A percentile compares a stretch with the other conserved stretches of the same genome.
Evolutionary conservation across 1,140 invertebrate genomes (phyloP).

Genomic region (Propsilocerus akamusi): DNA sequence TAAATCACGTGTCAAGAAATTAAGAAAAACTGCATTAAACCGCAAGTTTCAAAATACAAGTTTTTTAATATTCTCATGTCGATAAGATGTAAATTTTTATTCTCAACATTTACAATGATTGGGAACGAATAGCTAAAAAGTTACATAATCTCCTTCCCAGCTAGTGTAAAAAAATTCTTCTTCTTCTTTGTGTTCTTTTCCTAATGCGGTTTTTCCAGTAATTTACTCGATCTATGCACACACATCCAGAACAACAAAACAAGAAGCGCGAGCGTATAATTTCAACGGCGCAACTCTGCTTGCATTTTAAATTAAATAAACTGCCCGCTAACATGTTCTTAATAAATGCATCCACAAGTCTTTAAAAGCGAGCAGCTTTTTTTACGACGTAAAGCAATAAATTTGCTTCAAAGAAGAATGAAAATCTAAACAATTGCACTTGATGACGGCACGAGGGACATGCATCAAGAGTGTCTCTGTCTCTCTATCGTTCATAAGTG

Average conservation of each 20-base stretch:
- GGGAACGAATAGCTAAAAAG: too few relatives aligned
- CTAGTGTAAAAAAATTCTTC: too few relatives aligned
- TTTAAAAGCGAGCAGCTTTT: not conserved
- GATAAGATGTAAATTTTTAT: not conserved
- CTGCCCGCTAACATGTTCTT: not conserved
- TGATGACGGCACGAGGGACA: constrained; percentile 1
- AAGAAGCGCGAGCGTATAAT: not conserved
- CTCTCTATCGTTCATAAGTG: too few relatives aligned
- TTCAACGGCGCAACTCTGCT: not conserved
- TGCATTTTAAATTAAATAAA: not conserved
- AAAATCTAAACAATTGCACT: not conserved
- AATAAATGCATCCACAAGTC: not conserved
- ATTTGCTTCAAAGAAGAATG: not conserved
- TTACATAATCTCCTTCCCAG: too few relatives aligned
- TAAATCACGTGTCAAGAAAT: too few relatives aligned
- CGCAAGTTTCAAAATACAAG: too few relatives aligned
- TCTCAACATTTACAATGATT: not conserved
- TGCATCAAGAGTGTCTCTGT: not conserved
- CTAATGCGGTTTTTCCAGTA: too few relatives aligned
- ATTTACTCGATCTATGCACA: too few relatives aligned
- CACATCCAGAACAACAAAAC: too few relatives aligned
- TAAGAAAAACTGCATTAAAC: too few relatives aligned
- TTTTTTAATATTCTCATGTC: too few relatives aligned
- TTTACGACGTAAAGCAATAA: not conserved
- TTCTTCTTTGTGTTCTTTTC: too few relatives aligned